A percentile compares a stretch with the other conserved stretches of the same genome.
Conservation (phyloP, 2,113 vertebrate species). For the Cichladusa arquata region DNA sequence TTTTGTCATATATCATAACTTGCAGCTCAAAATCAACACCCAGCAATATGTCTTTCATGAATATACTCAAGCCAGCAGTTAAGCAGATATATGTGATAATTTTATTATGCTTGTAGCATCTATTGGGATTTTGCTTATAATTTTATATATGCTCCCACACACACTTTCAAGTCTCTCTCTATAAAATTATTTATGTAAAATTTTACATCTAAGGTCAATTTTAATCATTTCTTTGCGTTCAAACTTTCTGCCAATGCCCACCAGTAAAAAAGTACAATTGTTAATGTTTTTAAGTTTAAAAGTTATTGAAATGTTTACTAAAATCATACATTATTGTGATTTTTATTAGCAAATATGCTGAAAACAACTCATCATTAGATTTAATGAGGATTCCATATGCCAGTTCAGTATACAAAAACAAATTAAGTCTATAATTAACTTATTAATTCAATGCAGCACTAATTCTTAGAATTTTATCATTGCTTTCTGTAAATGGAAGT, state of each 20-base stretch:
- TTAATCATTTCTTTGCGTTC: neutral
- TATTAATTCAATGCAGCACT: neutral
- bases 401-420: neutral
- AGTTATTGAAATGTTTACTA: neutral
- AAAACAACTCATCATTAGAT: neutral
- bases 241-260: neutral
- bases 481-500: neutral
- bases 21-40: neutral
- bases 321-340: neutral
- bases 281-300: neutral
- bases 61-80: neutral
- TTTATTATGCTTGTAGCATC: neutral
- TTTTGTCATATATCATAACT: neutral
- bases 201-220: neutral
- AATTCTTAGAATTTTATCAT: neutral
- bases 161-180: neutral
- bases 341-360: neutral
- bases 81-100: neutral
- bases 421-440: slow-evolving; percentile 10
- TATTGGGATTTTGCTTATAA: neutral
- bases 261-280: neutral
- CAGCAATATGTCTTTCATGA: neutral
- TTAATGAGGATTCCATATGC: slow-evolving; percentile 1
- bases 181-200: neutral
- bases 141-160: accelerated